These are phyloP conservation scores for Phocoena phocoena DNA, from an alignment of 2,113 vertebrate species.

Conservation along the genomic window DNA sequence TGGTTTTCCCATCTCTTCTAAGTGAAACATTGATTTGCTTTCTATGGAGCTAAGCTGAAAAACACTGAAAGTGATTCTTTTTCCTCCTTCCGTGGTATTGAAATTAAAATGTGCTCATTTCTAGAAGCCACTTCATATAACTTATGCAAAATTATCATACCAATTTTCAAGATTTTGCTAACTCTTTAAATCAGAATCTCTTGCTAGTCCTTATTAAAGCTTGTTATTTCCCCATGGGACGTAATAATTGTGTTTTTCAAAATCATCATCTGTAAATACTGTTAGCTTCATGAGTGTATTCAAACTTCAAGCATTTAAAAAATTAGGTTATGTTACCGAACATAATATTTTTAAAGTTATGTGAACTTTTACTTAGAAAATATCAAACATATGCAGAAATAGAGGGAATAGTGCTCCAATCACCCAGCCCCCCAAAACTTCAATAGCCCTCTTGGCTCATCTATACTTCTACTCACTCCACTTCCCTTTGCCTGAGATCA, in stretches of 20 bases:
- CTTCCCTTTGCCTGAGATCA: background rate
- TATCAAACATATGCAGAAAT: background rate
- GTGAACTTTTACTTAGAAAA: background rate
- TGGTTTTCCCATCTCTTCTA: background rate
- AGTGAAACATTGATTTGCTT: background rate
- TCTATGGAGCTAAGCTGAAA: background rate
- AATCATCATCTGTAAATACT: background rate
- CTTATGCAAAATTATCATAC: background rate
- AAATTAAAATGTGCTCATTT: slow-evolving; percentile 39
- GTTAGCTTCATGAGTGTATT: background rate
- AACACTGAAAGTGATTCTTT: background rate
- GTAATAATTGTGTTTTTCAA: background rate
- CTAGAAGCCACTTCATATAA: background rate
- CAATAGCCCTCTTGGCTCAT: background rate
- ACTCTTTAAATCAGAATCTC: background rate
- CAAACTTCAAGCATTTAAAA: background rate
- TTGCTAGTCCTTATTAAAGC: background rate
- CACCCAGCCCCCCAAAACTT: background rate
- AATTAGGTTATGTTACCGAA: background rate
- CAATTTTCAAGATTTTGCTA: slow-evolving; percentile 44
- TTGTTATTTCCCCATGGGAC: background rate
- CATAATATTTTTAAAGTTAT: background rate
- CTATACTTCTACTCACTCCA: background rate
- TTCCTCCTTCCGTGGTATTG: background rate
- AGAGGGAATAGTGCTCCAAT: background rate